Conservation (phyloP, 1,140 invertebrate species). For the Magallana angulata region DNA sequence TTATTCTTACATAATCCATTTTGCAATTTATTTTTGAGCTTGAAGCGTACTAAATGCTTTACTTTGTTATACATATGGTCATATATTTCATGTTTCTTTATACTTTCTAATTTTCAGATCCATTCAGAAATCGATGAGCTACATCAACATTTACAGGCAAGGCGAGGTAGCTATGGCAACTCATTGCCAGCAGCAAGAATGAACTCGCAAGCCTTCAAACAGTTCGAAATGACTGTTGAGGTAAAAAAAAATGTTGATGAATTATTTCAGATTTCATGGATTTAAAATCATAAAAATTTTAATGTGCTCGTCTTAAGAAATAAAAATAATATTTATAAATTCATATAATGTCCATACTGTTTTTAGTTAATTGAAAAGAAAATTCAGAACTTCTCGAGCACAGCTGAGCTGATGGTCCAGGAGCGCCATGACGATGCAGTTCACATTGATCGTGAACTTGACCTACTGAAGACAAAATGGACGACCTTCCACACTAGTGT, state of each 20-base stretch:
- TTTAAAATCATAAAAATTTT: not conserved
- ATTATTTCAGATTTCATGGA: not conserved
- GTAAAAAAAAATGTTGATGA: constrained; percentile 80
- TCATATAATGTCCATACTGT: not conserved
- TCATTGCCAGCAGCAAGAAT: constrained; percentile 85
- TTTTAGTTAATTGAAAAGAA: constrained; percentile 85
- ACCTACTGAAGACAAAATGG: constrained; percentile 87
- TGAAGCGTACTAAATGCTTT: too few relatives aligned
- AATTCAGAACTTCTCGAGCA: constrained; percentile 87
- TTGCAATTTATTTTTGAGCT: too few relatives aligned
- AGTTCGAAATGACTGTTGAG: constrained; percentile 90
- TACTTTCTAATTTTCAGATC: constrained; percentile 81
- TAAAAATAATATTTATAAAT: too few relatives aligned
- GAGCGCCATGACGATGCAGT: constrained; percentile 82
- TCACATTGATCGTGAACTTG: constrained; percentile 82
- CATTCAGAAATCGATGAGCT: constrained; percentile 86
- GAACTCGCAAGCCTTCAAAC: constrained; percentile 86
- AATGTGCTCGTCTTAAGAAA: not conserved
- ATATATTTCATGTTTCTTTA: not conserved
- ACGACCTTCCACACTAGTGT: constrained; percentile 86
- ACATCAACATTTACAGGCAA: constrained; percentile 83
- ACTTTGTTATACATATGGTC: too few relatives aligned
- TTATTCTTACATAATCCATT: too few relatives aligned
- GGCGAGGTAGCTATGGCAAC: constrained; percentile 87
- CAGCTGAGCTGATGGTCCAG: constrained; percentile 84